Base-by-base conservation (phyloP, 2,797 vertebrate species). In the Gymnothorax reevesii region DNA sequence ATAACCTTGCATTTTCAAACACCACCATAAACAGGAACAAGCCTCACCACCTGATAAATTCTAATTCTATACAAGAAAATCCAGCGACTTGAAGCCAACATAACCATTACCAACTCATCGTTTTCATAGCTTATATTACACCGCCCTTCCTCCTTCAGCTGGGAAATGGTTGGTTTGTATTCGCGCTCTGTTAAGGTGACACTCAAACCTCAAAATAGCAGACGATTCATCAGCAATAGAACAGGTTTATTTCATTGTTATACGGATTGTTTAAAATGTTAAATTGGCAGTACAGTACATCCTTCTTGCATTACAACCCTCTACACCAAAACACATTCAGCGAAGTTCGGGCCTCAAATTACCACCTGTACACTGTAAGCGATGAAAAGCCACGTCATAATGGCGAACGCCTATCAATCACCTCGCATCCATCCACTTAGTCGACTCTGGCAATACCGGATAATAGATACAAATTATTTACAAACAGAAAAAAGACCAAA, bases 1-100 rank as follows among this genome's bases (percentile, higher is more conserved):
- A 92, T 90, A 91, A 85, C 89, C 91, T 89, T 89, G 89, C 90
- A 89, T 91, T 94, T 88, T 87, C 90, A 90, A 90, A 91, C 88
- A 84, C 90, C 87, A 89, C 88, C 87, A 85, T 82, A 86, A 87
- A 89, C 73, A 87, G 86, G 89, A 90, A 89, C 87, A 86, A 86
- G 88, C 9, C 55, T 55, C 90, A 87, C 89, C 91, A 88, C 90
- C 85, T 84, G 87, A 84, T 82, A 90, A 89, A 86, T 88, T 86
- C 87, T 71, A 88, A 62, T 85, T 27, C 64, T 52, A 87, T 83
- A 33, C 88, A 82, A 75, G 59, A 92, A 91, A 90, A 89, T 89
- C 88, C 66, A 83, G 88, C 86, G 88, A 84, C 88, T 88, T 86
- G 52, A 86, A 80, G 77, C 49, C 17, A 54, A 80, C 55, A 55